Evolutionary conservation across 2,113 vertebrate species (phyloP), one percentile per base, ranked within the genome.

Genomic region (Castor canadensis): DNA sequence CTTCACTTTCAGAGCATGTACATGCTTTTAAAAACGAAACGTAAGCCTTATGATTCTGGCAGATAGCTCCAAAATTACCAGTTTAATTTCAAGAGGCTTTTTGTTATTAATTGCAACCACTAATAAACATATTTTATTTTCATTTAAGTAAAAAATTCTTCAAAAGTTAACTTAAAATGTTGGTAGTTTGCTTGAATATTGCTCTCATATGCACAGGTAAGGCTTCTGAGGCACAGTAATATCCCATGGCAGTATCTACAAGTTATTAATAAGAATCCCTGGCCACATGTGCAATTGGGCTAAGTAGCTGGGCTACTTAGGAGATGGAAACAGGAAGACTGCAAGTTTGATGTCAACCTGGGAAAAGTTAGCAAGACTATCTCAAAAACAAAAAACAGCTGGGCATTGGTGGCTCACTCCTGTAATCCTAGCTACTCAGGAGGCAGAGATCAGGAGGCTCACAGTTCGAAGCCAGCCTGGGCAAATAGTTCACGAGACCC

Each of bases 61-160:
- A 94, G 60, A 93, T 43, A 89, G 2, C 84, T 94, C 52, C 72
- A 73, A 24, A 96, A 76, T 89, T 62, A 84, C 17, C 40, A 87
- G 11, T 40, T 15, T 54, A 72, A 87, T 64, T 93, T 87, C 54
- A 95, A 26, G 45, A 43, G 73, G 40, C 7, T 71, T 71, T 73
- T n/a, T n/a, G n/a, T n/a, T 90, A 87, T 80, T 76, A 58, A 95
- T 0, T 96, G 20, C 10, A n/a, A 77, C 32, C 35, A 93, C 66
- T 72, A 95, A 72, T 62, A 83, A 89, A 87, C 62, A 12, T 32
- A 66, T 47, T 87, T 38, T 82, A 84, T 69, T 87, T 93, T 87
- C 67, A 93, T 52, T 79, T 81, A 89, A 79, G 60, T 75, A n/a
- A 95, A 69, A 94, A 75, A 38, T 52, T 90, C 49, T 77, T 87